Conservation (phyloP, 2,888 invertebrate species). For the Drosophila atroscutellata region DNA sequence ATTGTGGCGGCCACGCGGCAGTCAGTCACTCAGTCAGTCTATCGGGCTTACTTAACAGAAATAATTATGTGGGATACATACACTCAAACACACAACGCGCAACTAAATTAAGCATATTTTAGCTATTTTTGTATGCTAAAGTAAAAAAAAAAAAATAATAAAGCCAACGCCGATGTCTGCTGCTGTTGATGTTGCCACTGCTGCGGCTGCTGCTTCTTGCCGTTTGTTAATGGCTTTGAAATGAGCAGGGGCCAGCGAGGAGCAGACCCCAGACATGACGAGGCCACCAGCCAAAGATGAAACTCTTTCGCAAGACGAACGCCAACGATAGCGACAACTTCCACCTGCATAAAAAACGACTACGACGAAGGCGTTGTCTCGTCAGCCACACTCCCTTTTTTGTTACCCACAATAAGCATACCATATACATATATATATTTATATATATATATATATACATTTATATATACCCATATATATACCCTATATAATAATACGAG, state of each 20-base stretch:
- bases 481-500: constrained; percentile 21
- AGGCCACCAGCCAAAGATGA: constrained; percentile 35
- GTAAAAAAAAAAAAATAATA: constrained; percentile 54
- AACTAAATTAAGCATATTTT: constrained; percentile 81
- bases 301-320: constrained; percentile 73
- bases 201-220: constrained; percentile 68
- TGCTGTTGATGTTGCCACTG: constrained; percentile 3
- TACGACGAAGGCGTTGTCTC: constrained; percentile 33
- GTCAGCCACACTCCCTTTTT: constrained; percentile 42
- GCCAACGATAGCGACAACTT: constrained; percentile 67
- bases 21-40: constrained; percentile 39
- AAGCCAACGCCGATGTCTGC: constrained; percentile 31
- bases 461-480: neutral
- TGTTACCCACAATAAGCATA: constrained; percentile 18
- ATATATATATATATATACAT: neutral
- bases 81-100: constrained; percentile 31
- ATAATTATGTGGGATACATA: constrained; percentile 80
- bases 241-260: constrained; percentile 51
- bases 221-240: constrained; percentile 80
- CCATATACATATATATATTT: neutral
- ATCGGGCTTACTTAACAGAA: constrained; percentile 75
- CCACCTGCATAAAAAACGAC: constrained; percentile 69
- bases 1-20: constrained; percentile 67
- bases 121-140: constrained; percentile 70
- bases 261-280: constrained; percentile 32